Evolutionary conservation across 2,797 vertebrate genomes (phyloP).

Genomic region (Euthynnus affinis): DNA sequence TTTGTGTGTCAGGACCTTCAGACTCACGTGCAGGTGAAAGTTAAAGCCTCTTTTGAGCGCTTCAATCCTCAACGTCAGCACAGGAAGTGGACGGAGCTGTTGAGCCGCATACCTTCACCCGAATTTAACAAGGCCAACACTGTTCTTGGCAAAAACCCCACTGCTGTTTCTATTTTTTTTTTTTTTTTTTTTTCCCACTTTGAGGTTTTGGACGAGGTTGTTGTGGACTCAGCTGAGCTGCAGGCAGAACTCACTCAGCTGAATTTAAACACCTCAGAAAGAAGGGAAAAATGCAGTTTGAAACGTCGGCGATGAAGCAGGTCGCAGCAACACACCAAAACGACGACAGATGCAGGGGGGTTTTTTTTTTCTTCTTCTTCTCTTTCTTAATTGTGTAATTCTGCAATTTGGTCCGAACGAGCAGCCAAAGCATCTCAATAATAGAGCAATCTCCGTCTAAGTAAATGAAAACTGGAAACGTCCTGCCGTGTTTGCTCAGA

Average conservation of each 20-base stretch:
- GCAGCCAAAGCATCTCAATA: slow-evolving; percentile 25
- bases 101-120: slow-evolving; percentile 41
- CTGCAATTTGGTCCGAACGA: slow-evolving; percentile 25
- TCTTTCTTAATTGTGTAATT: background rate
- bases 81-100: slow-evolving; percentile 48
- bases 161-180: slow-evolving; percentile 7
- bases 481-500: slow-evolving; percentile 25
- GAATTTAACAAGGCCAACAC: slow-evolving; percentile 63
- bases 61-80: slow-evolving; percentile 47
- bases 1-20: too few relatives aligned
- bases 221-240: slow-evolving; percentile 43
- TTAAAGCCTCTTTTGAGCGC: slow-evolving; percentile 49
- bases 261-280: background rate
- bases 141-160: slow-evolving; percentile 53
- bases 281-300: background rate
- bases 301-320: slow-evolving; percentile 18
- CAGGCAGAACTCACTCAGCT: slow-evolving; percentile 24
- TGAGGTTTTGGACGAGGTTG: slow-evolving; percentile 43
- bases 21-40: slow-evolving; percentile 25
- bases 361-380: too few relatives aligned
- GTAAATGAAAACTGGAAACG: background rate
- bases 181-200: slow-evolving; percentile 26
- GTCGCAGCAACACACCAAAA: slow-evolving; percentile 7
- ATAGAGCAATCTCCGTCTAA: slow-evolving; percentile 15
- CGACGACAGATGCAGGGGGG: background rate